Evolutionary conservation across 2,888 invertebrate species (phyloP).

Genomic region (Malthinus seriepunctatus): DNA sequence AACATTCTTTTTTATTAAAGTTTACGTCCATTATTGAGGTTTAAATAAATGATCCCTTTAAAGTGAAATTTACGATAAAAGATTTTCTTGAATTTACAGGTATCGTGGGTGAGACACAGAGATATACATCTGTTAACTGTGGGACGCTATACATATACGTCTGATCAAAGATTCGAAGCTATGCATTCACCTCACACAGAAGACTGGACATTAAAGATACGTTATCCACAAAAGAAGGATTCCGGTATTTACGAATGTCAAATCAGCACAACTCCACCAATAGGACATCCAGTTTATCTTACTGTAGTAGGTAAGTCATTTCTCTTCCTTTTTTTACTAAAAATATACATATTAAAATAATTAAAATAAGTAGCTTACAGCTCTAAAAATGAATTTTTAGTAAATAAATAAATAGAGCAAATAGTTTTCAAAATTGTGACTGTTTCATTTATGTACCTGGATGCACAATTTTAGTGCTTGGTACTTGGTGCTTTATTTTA

Average conservation of each 20-base stretch:
- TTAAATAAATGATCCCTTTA: too few species aligned
- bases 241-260: slow-evolving; percentile 87
- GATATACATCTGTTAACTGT: slow-evolving; percentile 77
- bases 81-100: slow-evolving; percentile 54
- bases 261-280: slow-evolving; percentile 87
- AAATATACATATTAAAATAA: neutral
- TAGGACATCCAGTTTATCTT: slow-evolving; percentile 79
- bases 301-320: slow-evolving; percentile 78
- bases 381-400: too few species aligned
- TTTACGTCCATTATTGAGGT: too few species aligned
- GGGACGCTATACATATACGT: slow-evolving; percentile 78
- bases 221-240: slow-evolving; percentile 74
- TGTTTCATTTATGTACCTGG: too few species aligned
- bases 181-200: slow-evolving; percentile 85
- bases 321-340: neutral
- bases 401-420: too few species aligned
- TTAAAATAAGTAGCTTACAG: too few species aligned
- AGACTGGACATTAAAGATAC: slow-evolving; percentile 82
- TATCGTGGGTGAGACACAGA: slow-evolving; percentile 77
- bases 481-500: too few species aligned
- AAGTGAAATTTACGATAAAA: neutral
- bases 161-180: slow-evolving; percentile 84
- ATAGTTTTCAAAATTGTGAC: too few species aligned
- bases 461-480: too few species aligned
- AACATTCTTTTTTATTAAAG: too few species aligned